Evolutionary conservation across 2,797 vertebrate genomes (phyloP).

Genomic region (Muscicapa striata): DNA sequence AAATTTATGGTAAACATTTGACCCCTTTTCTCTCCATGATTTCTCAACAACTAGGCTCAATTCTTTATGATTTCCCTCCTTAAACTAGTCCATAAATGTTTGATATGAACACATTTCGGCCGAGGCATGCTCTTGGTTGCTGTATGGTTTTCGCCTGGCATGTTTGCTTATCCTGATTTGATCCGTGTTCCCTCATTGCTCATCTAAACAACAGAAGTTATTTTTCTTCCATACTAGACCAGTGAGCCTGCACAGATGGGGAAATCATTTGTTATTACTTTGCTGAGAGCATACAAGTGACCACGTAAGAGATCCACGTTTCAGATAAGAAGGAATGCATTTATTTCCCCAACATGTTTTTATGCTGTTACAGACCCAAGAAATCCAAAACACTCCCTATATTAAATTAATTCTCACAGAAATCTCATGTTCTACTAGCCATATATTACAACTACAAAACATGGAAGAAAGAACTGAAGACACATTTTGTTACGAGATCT

Average conservation of each 20-base stretch:
- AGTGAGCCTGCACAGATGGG: constrained; percentile 51
- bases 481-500: fast-evolving
- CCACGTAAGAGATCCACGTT: neutral
- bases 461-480: neutral
- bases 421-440: neutral
- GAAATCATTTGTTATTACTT: constrained; percentile 39
- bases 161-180: constrained; percentile 12
- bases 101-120: neutral
- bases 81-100: neutral
- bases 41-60: neutral
- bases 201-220: constrained; percentile 62
- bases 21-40: neutral
- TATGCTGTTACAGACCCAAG: neutral
- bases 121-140: neutral
- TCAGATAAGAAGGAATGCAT: constrained; percentile 29
- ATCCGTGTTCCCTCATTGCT: neutral
- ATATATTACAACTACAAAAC: neutral
- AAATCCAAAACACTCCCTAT: neutral
- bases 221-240: neutral
- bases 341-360: constrained; percentile 5
- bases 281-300: constrained; percentile 36
- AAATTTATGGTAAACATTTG: neutral
- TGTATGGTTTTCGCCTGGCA: neutral
- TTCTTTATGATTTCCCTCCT: neutral
- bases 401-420: neutral